phyloP scores from a whole-genome alignment of 2,113 vertebrate species.

The Lutjanus erythropterus region DNA sequence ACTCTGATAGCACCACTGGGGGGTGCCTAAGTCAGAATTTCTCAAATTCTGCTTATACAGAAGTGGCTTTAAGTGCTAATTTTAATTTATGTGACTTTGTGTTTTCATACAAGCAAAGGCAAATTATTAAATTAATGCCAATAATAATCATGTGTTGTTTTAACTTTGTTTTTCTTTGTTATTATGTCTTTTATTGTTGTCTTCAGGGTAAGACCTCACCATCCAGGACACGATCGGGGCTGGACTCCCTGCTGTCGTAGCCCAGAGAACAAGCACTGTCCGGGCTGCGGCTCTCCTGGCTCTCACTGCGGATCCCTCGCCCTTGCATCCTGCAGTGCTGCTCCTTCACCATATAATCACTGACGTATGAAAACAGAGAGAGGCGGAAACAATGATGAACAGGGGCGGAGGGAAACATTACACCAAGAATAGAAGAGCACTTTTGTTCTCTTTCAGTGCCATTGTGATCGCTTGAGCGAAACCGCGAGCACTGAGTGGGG shows the following conservation, averaged over 20 bases:
- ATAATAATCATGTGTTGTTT: neutral
- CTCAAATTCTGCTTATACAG: neutral
- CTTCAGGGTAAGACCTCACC: constrained; percentile 80
- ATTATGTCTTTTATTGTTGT: neutral
- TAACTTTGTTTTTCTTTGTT: too few species aligned
- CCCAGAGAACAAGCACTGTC: constrained; percentile 94
- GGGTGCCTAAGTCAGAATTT: neutral
- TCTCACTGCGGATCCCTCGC: constrained; percentile 52
- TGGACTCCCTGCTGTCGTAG: constrained; percentile 91
- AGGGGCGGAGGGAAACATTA: neutral
- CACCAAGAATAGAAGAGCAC: constrained; percentile 22
- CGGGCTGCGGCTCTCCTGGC: constrained; percentile 90
- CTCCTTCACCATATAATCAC: constrained; percentile 90
- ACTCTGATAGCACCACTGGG: too few species aligned
- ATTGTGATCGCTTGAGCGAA: constrained; percentile 5
- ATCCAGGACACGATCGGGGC: constrained; percentile 87
- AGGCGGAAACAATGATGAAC: constrained; percentile 22
- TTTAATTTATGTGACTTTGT: neutral
- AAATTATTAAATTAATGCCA: neutral
- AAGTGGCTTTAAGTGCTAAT: neutral
- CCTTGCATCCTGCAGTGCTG: constrained; percentile 81
- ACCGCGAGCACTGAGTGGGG: neutral
- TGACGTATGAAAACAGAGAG: constrained; percentile 55
- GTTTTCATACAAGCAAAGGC: neutral
- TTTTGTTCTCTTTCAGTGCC: constrained; percentile 26